phyloP scores from a whole-genome alignment of 64 coral and sea anemone species.

The Stichodactyla mertensii region DNA sequence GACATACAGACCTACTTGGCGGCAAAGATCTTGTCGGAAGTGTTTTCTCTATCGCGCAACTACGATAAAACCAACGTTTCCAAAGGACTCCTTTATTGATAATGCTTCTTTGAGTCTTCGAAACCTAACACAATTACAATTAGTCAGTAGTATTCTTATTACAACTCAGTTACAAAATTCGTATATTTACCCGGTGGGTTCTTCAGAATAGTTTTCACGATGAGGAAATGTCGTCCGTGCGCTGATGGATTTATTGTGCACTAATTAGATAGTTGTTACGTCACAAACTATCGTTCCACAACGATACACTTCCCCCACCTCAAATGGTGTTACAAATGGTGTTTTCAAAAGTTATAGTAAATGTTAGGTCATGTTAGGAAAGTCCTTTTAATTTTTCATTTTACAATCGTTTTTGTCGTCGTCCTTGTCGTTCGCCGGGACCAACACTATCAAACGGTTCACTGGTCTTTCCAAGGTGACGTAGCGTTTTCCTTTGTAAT shows the following conservation, averaged over 20 bases:
- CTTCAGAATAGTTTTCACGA: no score
- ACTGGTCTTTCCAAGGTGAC: slow-evolving; percentile 14
- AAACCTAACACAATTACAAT: no score
- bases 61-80: no score
- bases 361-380: neutral
- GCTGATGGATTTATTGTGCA: no score
- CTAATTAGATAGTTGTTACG: no score
- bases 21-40: slow-evolving; percentile 10
- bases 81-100: no score
- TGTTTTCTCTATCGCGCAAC: no score
- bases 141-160: no score
- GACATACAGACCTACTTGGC: slow-evolving; percentile 22
- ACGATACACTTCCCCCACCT: slow-evolving; percentile 5
- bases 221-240: no score
- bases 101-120: no score
- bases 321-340: neutral
- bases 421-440: slow-evolving; percentile 9
- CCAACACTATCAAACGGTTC: slow-evolving; percentile 3
- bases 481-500: slow-evolving; percentile 29
- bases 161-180: no score
- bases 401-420: neutral
- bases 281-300: neutral
- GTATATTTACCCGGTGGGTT: no score
- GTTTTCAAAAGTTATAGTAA: neutral
- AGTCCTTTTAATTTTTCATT: slow-evolving; percentile 4